Evolutionary conservation across 2,797 vertebrate species (phyloP).

Genomic region (Anas bahamensis): DNA sequence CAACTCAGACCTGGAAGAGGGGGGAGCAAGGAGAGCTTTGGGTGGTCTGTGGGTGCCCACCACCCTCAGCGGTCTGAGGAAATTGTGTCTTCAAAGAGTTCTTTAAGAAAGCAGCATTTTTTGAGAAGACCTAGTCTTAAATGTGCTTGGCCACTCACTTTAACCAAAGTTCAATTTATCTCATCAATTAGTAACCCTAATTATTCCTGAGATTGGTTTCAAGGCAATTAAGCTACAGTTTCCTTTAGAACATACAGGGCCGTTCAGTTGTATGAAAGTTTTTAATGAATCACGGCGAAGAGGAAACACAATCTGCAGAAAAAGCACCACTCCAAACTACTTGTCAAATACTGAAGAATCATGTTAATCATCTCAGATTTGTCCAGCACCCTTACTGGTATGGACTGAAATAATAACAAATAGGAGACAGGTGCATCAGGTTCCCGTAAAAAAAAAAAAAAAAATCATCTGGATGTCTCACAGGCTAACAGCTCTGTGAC

Average conservation of each 20-base stretch:
- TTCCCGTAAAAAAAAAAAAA: not conserved
- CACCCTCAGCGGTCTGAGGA: too few species aligned
- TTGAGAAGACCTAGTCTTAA: not conserved
- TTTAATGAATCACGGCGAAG: not conserved
- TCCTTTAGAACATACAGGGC: not conserved
- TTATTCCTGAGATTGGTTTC: not conserved
- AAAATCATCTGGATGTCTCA: slow-evolving; percentile 3
- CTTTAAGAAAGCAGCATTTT: not conserved
- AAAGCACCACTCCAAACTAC: not conserved
- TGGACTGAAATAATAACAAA: slow-evolving; percentile 42
- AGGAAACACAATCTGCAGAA: slow-evolving; percentile 27
- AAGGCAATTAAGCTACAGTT: not conserved
- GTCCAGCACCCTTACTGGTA: slow-evolving; percentile 27
- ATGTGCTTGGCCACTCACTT: not conserved
- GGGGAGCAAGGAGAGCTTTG: too few species aligned
- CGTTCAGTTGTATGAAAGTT: not conserved
- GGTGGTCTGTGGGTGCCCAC: too few species aligned
- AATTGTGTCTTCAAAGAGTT: not conserved
- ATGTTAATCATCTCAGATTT: slow-evolving; percentile 3
- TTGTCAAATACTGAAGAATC: slow-evolving; percentile 30
- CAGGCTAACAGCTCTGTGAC: slow-evolving; percentile 43
- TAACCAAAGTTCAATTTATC: not conserved
- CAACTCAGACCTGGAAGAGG: too few species aligned
- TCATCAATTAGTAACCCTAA: not conserved
- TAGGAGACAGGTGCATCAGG: slow-evolving; percentile 21